Conservation (phyloP, 2,113 vertebrate genomes). For the cattle (Bos taurus) region ARS-UCD2.0 NC_037337.1:80645501-80646000, state of each 20-base stretch:
- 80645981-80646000: background rate
- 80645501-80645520: background rate
- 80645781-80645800: background rate
- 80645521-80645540: background rate
- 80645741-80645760: background rate
- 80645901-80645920: background rate
- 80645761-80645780: background rate
- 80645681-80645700: background rate
- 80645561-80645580: background rate
- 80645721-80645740: background rate
- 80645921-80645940: fast-evolving
- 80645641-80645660: background rate
- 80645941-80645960: background rate
- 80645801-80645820: background rate
- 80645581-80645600: background rate
- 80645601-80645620: background rate
- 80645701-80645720: fast-evolving
- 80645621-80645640: background rate
- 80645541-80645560: background rate
- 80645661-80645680: background rate
- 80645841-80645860: background rate
- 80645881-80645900: too few relatives aligned
- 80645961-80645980: background rate
- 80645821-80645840: background rate
- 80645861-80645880: background rate